phyloP scores from a whole-genome alignment of 2,113 vertebrate genomes.

The Aspiorhynchus laticeps region DNA sequence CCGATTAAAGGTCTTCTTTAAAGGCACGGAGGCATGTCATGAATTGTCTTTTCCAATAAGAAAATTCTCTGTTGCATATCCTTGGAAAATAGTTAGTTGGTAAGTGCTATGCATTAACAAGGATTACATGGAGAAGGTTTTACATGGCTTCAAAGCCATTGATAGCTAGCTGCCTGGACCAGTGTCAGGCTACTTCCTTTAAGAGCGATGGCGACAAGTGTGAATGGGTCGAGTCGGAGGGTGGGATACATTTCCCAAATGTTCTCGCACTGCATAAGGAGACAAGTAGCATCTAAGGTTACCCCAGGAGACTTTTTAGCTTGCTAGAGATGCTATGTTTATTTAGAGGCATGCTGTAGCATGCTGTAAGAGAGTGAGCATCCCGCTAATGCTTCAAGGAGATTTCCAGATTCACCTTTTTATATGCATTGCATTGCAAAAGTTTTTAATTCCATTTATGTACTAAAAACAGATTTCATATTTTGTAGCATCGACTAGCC shows the following conservation, averaged over 20 bases:
- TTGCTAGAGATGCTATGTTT: conserved; percentile 64
- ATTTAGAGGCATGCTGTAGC: conserved; percentile 67
- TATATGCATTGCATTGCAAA: background rate
- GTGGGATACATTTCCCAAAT: conserved; percentile 63
- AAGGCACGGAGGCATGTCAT: conserved; percentile 29
- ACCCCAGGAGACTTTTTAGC: conserved; percentile 70
- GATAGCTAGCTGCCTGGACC: conserved; percentile 44
- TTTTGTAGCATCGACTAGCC: background rate
- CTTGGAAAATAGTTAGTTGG: conserved; percentile 49
- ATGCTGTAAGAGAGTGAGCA: conserved; percentile 53
- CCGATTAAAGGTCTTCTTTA: background rate
- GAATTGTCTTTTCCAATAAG: conserved; percentile 60
- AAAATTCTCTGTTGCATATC: conserved; percentile 36
- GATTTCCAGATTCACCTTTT: background rate
- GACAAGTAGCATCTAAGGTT: conserved; percentile 69
- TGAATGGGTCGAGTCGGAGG: conserved; percentile 53
- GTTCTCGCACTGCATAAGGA: conserved; percentile 36
- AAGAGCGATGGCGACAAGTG: conserved; percentile 72
- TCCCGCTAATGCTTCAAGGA: background rate
- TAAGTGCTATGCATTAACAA: conserved; percentile 62
- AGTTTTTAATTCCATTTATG: background rate
- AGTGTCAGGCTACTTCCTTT: conserved; percentile 59
- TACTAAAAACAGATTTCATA: background rate
- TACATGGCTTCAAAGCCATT: conserved; percentile 51
- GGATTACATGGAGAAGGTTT: conserved; percentile 54